Evolutionary conservation across 2,113 vertebrate species (phyloP).

Genomic region (Coturnix japonica): DNA sequence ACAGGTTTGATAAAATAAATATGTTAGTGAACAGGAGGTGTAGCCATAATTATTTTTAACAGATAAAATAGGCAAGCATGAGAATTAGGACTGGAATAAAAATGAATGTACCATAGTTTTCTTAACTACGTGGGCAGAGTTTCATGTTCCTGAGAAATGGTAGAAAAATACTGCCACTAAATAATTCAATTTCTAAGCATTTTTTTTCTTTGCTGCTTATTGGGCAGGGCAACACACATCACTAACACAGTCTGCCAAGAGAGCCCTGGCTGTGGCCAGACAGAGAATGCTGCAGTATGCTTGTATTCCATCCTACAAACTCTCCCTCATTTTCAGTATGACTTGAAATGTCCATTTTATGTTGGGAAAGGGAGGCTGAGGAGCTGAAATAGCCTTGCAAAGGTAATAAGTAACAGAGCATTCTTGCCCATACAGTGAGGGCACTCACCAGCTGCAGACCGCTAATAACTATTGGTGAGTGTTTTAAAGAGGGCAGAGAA

Average conservation of each 20-base stretch:
- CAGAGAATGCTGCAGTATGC: neutral
- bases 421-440: neutral
- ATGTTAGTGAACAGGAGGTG: neutral
- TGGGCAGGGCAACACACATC: neutral
- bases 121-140: neutral
- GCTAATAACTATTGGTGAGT: neutral
- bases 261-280: fast-evolving
- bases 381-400: neutral
- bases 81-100: neutral
- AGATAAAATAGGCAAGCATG: neutral
- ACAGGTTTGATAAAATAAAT: constrained; percentile 44
- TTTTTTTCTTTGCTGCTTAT: neutral
- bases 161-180: neutral
- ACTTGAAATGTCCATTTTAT: neutral
- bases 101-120: neutral
- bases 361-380: neutral
- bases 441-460: neutral
- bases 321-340: neutral
- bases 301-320: neutral
- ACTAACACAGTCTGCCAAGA: neutral
- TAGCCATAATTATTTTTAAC: neutral
- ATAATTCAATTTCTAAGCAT: neutral
- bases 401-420: neutral
- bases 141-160: neutral
- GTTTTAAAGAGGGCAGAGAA: neutral